Evolutionary conservation across 2,888 invertebrate species (phyloP).

Genomic region (Phaonia tiefii): DNA sequence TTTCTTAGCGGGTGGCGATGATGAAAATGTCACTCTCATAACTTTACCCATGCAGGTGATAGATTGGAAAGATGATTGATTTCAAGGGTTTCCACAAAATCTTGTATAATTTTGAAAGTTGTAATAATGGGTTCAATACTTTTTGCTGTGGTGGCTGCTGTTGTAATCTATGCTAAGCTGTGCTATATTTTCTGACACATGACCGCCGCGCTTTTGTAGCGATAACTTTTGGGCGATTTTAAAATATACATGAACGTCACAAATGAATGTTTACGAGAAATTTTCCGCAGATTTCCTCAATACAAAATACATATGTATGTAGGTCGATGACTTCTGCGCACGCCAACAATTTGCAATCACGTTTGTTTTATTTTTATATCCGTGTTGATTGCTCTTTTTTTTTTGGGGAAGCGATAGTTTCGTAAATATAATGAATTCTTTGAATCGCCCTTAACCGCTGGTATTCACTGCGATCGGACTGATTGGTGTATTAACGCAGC

Average conservation of each 20-base stretch:
- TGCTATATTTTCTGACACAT: slow-evolving; percentile 67
- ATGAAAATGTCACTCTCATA: slow-evolving; percentile 74
- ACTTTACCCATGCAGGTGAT: slow-evolving; percentile 76
- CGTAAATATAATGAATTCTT: not conserved
- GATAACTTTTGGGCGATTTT: slow-evolving; percentile 48
- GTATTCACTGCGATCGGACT: not conserved
- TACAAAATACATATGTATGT: not conserved
- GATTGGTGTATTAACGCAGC: not conserved
- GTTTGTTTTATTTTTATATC: slow-evolving; percentile 14
- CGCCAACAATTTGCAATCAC: not conserved
- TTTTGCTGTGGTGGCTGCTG: not conserved
- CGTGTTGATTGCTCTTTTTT: not conserved
- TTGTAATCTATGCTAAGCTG: slow-evolving; percentile 11
- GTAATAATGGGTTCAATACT: not conserved
- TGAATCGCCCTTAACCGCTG: not conserved
- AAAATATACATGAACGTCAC: slow-evolving; percentile 55
- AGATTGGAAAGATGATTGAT: not conserved
- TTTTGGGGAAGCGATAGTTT: not conserved
- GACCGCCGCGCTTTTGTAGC: slow-evolving; percentile 31
- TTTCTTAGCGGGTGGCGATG: slow-evolving; percentile 66
- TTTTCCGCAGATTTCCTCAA: not conserved
- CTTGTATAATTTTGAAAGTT: not conserved
- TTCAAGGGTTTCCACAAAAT: not conserved
- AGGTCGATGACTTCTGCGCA: too few relatives aligned
- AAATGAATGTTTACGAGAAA: not conserved